phyloP scores from a whole-genome alignment of 2,113 vertebrate species.

The Mus pahari region DNA sequence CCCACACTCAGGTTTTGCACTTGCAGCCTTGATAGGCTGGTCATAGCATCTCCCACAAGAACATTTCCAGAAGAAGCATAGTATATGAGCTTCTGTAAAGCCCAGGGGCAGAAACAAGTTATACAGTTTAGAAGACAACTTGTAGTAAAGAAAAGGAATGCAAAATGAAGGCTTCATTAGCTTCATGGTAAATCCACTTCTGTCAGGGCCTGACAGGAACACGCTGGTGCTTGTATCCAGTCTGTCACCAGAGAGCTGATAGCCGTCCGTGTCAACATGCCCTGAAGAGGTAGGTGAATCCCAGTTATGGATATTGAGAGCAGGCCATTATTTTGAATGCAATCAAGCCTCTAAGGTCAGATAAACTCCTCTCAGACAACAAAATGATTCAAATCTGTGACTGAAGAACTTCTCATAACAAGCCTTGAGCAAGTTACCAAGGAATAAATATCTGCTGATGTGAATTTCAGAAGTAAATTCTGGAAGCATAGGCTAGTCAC shows the following conservation, averaged over 20 bases:
- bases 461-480: constrained; percentile 52
- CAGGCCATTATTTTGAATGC: constrained; percentile 35
- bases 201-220: not conserved
- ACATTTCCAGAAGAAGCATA: not conserved
- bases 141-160: constrained; percentile 60
- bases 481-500: not conserved
- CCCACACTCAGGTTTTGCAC: not conserved
- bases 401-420: constrained; percentile 30
- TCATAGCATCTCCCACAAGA: constrained; percentile 29
- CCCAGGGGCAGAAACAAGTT: constrained; percentile 16
- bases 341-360: constrained; percentile 15
- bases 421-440: constrained; percentile 24
- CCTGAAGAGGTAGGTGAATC: not conserved
- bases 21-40: constrained; percentile 20
- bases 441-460: not conserved
- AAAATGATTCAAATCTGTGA: constrained; percentile 36
- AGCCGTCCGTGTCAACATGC: not conserved
- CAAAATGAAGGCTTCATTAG: constrained; percentile 23
- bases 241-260: not conserved
- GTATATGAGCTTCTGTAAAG: not conserved
- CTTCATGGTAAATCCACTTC: constrained; percentile 7
- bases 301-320: not conserved
- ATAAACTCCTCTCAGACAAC: constrained; percentile 10
- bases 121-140: constrained; percentile 29
- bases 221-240: not conserved